These are phyloP conservation scores for Aplodontia rufa DNA, from an alignment of 2,113 vertebrate species.

Conservation along the genomic window DNA sequence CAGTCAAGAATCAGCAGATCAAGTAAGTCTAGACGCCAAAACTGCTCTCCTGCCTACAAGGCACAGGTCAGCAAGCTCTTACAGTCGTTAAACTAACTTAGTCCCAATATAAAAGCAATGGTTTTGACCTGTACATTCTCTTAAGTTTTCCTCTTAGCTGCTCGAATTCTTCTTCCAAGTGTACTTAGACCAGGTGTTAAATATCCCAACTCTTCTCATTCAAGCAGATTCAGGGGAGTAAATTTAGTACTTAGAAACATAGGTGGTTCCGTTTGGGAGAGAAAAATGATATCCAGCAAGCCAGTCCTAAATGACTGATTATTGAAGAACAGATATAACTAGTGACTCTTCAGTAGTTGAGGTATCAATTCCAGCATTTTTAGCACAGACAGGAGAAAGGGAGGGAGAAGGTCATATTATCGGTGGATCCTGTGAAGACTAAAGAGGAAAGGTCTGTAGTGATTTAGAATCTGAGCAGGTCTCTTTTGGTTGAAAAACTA, in stretches of 20 bases:
- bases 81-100: background rate
- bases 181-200: slow-evolving; percentile 59
- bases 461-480: slow-evolving; percentile 86
- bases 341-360: slow-evolving; percentile 59
- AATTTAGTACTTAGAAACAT: slow-evolving; percentile 56
- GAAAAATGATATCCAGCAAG: slow-evolving; percentile 59
- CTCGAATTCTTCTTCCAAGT: slow-evolving; percentile 65
- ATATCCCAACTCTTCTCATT: slow-evolving; percentile 72
- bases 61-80: background rate
- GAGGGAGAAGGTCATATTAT: slow-evolving; percentile 70
- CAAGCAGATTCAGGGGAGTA: slow-evolving; percentile 57
- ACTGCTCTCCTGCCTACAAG: background rate
- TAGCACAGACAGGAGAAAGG: slow-evolving; percentile 73
- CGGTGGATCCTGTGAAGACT: slow-evolving; percentile 82
- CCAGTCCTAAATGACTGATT: slow-evolving; percentile 40
- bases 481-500: slow-evolving; percentile 84
- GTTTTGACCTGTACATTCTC: slow-evolving; percentile 50
- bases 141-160: slow-evolving; percentile 66
- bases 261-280: slow-evolving; percentile 59
- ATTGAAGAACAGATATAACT: background rate
- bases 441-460: slow-evolving; percentile 86
- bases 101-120: slow-evolving; percentile 21
- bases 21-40: background rate
- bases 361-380: slow-evolving; percentile 68
- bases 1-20: background rate